phyloP scores from a whole-genome alignment of 2,888 invertebrate species.

The Xylophagus ater region DNA sequence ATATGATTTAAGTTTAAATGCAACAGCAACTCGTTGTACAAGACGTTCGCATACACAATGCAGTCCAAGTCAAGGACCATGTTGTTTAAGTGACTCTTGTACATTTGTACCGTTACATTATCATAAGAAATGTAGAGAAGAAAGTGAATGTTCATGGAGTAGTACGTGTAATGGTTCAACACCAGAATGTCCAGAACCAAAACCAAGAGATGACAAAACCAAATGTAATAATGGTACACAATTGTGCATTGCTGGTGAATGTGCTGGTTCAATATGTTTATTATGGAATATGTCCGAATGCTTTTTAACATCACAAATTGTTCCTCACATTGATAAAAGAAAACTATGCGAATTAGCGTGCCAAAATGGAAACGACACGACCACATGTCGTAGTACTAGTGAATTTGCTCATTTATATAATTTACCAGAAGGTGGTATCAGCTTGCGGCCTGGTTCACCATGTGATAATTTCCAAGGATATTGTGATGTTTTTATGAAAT shows the following conservation, averaged over 20 bases:
- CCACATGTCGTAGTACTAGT: conserved; percentile 74
- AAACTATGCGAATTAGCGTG: conserved; percentile 96
- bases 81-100: conserved; percentile 74
- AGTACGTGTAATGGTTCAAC: conserved; percentile 76
- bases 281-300: conserved; percentile 92
- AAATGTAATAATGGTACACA: conserved; percentile 89
- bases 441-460: conserved; percentile 87
- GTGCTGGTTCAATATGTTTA: conserved; percentile 89
- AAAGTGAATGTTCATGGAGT: conserved; percentile 81
- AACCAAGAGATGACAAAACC: conserved; percentile 76
- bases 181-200: conserved; percentile 79
- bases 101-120: conserved; percentile 55
- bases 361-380: conserved; percentile 64
- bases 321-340: conserved; percentile 65
- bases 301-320: conserved; percentile 73
- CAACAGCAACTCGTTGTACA: conserved; percentile 67
- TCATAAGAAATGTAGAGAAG: conserved; percentile 65
- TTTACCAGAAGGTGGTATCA: conserved; percentile 69
- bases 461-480: conserved; percentile 99
- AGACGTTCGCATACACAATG: conserved; percentile 60
- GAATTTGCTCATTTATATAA: conserved; percentile 67
- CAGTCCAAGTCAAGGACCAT: conserved; percentile 96
- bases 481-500: conserved; percentile 98
- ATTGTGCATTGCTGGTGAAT: conserved; percentile 81
- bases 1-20: conserved; percentile 55